phyloP scores from a whole-genome alignment of 2,888 invertebrate species.

The Mactromeris polynyma region DNA sequence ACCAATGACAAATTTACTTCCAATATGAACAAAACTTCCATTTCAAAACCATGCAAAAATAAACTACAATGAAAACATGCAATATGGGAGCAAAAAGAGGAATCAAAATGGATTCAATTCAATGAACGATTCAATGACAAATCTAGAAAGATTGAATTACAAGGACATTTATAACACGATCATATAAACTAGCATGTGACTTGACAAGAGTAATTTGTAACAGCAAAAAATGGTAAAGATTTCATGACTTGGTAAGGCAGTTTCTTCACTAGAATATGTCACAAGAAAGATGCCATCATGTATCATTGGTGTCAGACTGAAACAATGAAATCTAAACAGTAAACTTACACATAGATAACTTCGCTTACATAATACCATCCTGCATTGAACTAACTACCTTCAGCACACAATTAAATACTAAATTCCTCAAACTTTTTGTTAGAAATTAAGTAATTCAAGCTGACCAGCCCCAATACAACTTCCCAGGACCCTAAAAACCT shows the following conservation, averaged over 20 bases:
- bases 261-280: not conserved
- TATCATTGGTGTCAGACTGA: not conserved
- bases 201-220: not conserved
- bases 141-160: not conserved
- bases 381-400: too few species aligned
- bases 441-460: too few species aligned
- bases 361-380: too few species aligned
- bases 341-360: too few species aligned
- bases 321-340: not conserved
- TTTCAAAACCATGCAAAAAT: constrained; percentile 5
- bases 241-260: not conserved
- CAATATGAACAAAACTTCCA: not conserved
- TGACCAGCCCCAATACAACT: too few species aligned
- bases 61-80: not conserved
- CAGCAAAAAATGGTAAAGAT: not conserved
- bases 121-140: not conserved
- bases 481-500: too few species aligned
- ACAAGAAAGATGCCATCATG: not conserved
- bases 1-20: not conserved
- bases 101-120: not conserved
- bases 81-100: not conserved
- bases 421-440: too few species aligned
- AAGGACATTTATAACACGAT: not conserved
- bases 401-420: too few species aligned
- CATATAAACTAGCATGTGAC: not conserved